These are phyloP conservation scores for Pteria penguin DNA, from an alignment of 2,888 invertebrate genomes.

Conservation along the genomic window DNA sequence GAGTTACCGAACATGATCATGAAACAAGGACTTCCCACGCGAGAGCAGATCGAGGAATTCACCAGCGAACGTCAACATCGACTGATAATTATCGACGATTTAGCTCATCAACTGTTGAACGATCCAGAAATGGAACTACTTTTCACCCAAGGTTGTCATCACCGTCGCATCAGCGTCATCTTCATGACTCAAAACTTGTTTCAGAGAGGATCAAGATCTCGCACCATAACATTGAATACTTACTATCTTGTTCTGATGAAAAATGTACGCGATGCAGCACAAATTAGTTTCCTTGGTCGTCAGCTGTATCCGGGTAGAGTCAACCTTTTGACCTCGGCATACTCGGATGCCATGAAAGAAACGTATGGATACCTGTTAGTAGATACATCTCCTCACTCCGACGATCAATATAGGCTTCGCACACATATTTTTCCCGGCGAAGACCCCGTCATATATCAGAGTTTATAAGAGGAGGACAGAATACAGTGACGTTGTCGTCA, in stretches of 20 bases:
- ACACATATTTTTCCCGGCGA: conserved; percentile 49
- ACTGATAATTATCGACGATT: neutral
- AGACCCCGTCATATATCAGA: conserved; percentile 15
- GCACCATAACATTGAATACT: conserved; percentile 47
- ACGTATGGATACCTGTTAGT: conserved; percentile 44
- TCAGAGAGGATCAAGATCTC: conserved; percentile 38
- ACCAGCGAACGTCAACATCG: neutral
- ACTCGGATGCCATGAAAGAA: conserved; percentile 36
- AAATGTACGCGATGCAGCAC: conserved; percentile 45
- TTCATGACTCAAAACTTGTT: conserved; percentile 46
- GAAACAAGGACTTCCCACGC: neutral
- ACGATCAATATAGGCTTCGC: conserved; percentile 45
- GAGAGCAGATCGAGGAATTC: neutral
- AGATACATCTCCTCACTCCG: conserved; percentile 45
- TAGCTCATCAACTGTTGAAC: neutral
- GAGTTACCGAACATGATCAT: conserved; percentile 27
- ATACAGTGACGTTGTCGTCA: conserved; percentile 5
- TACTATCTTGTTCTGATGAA: conserved; percentile 40
- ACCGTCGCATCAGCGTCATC: conserved; percentile 45
- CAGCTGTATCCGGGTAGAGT: conserved; percentile 42
- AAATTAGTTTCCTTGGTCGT: conserved; percentile 44
- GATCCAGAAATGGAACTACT: conserved; percentile 31
- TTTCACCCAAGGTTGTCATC: conserved; percentile 45
- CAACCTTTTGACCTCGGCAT: conserved; percentile 42
- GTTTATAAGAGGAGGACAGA: conserved; percentile 19